Evolutionary conservation across 2,888 invertebrate genomes (phyloP), one percentile per base, ranked within the genome.

Genomic region (Iselma pallidipennis): DNA sequence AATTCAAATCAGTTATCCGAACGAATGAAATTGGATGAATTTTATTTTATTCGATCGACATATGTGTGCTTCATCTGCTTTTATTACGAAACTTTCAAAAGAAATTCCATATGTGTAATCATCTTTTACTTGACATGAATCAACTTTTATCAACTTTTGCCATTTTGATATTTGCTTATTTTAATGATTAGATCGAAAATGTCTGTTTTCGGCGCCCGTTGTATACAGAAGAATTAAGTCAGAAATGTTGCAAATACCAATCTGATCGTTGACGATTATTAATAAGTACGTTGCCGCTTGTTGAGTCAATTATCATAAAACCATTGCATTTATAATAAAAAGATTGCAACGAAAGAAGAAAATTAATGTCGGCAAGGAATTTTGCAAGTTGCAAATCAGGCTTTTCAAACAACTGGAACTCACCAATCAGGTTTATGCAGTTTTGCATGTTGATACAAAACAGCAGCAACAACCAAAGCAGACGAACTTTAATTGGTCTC

Each of bases 251-350:
- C n/a, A 7, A 48, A 14, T 48, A 48, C 48, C 48, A 14, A 7
- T 48, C 48, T 7, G n/a, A 14, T 14, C 19, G 49, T 19, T 19
- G 49, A 19, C 23, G 23, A 49, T 12, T 49, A 49, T 14, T 37
- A 37, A 37, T 37, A 14, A 16, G 42, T n/a, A 28, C 51, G n/a
- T n/a, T 12, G 42, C 14, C 37, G 42, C 6, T 31, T 12, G 62
- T 61, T 60, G 66, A 65, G 68, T 70, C 70, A 72, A 74, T 74
- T 72, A 72, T 71, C 73, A 73, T 74, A 75, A 74, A 75, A 71
- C 68, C 63, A 70, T 69, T 72, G 71, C 42, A n/a, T 6, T 26
- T 26, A 26, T 26, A 26, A 26, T 26, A 26, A 26, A 6, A 5
- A 26, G 26, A 26, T 26, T 5, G 4, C 4, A 5, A 26, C 26